phyloP scores from a whole-genome alignment of 1,140 invertebrate genomes.

The Globodera rostochiensis region DNA sequence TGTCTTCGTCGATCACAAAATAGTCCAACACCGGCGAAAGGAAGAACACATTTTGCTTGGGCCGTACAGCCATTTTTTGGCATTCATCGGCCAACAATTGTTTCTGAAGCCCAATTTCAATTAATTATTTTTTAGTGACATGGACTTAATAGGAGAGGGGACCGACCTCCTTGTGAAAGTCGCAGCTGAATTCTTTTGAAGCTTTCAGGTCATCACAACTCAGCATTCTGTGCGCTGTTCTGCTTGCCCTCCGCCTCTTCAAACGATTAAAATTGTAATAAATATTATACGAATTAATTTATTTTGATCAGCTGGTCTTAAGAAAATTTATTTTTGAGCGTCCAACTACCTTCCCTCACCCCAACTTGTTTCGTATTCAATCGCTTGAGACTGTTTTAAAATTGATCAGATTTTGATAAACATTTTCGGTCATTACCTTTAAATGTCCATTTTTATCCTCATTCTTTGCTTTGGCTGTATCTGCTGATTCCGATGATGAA shows the following conservation, averaged over 20 bases:
- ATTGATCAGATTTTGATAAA: too few relatives aligned
- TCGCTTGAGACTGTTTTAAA: too few relatives aligned
- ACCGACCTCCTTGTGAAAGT: constrained; percentile 41
- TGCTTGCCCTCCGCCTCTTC: constrained; percentile 9
- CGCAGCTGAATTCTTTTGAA: not conserved
- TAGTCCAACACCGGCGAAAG: constrained; percentile 47
- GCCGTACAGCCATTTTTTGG: constrained; percentile 2
- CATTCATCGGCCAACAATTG: constrained; percentile 29
- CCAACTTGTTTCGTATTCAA: too few relatives aligned
- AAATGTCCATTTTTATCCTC: not conserved
- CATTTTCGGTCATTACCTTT: not conserved
- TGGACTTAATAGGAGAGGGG: too few relatives aligned
- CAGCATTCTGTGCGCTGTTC: constrained; percentile 31
- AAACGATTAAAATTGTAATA: not conserved
- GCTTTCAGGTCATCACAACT: constrained; percentile 32
- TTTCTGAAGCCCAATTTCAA: constrained; percentile 27
- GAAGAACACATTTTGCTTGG: constrained; percentile 44
- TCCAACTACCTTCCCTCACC: too few relatives aligned
- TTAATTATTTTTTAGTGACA: not conserved
- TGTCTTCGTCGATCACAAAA: constrained; percentile 44
- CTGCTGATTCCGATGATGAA: not conserved
- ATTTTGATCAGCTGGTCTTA: too few relatives aligned
- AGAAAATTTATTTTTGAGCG: too few relatives aligned
- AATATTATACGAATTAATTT: not conserved
- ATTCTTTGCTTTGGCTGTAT: not conserved